A percentile compares a stretch with the other conserved stretches of the same genome.
phyloP scores from a whole-genome alignment of 1,140 invertebrate genomes.

The Propsilocerus akamusi region DNA sequence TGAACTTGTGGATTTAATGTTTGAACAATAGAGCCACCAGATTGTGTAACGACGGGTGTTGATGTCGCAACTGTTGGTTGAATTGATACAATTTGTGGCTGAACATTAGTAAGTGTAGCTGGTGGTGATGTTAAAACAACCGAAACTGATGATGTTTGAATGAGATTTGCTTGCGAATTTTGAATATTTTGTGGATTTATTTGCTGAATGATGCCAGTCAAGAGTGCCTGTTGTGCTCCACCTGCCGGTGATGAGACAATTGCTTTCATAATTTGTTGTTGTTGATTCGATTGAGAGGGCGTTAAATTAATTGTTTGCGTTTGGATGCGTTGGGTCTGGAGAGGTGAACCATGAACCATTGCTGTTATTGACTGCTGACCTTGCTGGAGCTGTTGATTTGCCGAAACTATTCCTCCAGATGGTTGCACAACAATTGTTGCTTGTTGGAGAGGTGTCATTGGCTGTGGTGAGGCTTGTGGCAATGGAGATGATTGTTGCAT shows the following conservation, averaged over 20 bases:
- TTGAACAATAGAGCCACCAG: conserved; percentile 15
- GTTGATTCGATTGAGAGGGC: conserved; percentile 11
- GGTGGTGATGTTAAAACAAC: conserved; percentile 22
- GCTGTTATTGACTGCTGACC: conserved; percentile 12
- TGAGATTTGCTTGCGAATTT: neutral
- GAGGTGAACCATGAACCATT: conserved; percentile 5
- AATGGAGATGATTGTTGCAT: conserved; percentile 10
- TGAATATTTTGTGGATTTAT: conserved; percentile 7
- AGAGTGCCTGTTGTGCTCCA: conserved; percentile 14
- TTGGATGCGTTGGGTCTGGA: neutral
- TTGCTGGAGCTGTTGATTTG: conserved; percentile 6
- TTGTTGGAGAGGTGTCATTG: conserved; percentile 23
- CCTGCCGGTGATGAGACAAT: conserved; percentile 16
- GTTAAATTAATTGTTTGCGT: conserved; percentile 5
- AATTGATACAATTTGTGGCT: conserved; percentile 23
- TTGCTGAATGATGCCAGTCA: conserved; percentile 1
- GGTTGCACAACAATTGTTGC: conserved; percentile 23
- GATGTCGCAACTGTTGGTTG: conserved; percentile 17
- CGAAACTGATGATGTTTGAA: conserved; percentile 15
- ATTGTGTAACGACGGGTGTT: conserved; percentile 9
- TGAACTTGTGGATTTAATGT: conserved; percentile 13
- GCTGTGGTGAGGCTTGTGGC: conserved; percentile 24
- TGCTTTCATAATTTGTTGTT: conserved; percentile 20
- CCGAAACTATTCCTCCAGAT: neutral
- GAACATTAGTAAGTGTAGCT: conserved; percentile 10